A percentile compares a stretch with the other conserved stretches of the same genome.
Conservation (phyloP, 1,140 invertebrate species). For the Drosophila sp. region DNA sequence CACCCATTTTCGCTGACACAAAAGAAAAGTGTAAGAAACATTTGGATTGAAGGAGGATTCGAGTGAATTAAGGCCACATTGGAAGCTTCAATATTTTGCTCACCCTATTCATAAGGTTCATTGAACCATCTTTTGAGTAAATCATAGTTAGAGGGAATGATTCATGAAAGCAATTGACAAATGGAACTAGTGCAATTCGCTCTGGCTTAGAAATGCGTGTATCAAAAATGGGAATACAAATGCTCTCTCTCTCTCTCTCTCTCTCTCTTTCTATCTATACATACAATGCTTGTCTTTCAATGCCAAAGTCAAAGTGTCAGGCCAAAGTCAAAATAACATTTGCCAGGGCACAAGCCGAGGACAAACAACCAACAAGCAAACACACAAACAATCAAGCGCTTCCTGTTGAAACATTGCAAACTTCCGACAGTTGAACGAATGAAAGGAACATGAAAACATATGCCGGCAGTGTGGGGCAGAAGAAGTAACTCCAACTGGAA, state of each 20-base stretch:
- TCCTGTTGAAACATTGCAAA: constrained; percentile 81
- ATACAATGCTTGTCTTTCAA: constrained; percentile 74
- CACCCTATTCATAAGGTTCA: constrained; percentile 19
- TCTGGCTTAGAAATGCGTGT: constrained; percentile 9
- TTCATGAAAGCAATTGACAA: constrained; percentile 72
- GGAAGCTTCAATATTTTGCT: background rate
- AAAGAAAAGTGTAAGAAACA: background rate
- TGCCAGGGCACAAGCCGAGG: constrained; percentile 37
- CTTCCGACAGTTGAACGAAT: constrained; percentile 71
- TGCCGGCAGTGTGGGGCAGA: constrained; percentile 64
- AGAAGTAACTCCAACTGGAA: constrained; percentile 17
- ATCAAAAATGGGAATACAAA: constrained; percentile 32
- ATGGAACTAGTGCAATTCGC: constrained; percentile 73
- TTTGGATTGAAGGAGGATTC: background rate
- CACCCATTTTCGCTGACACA: background rate
- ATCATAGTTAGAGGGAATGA: constrained; percentile 48
- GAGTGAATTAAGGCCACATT: too few relatives aligned
- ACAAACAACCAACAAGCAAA: constrained; percentile 42
- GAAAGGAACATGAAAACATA: constrained; percentile 60
- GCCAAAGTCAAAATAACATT: constrained; percentile 73
- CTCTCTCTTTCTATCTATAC: constrained; percentile 29
- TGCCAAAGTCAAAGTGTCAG: constrained; percentile 76
- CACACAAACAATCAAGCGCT: constrained; percentile 71
- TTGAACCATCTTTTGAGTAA: constrained; percentile 32
- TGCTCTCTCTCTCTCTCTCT: too few relatives aligned